Evolutionary conservation across 2,888 invertebrate genomes (phyloP).

Genomic region (Lamproptera curius): DNA sequence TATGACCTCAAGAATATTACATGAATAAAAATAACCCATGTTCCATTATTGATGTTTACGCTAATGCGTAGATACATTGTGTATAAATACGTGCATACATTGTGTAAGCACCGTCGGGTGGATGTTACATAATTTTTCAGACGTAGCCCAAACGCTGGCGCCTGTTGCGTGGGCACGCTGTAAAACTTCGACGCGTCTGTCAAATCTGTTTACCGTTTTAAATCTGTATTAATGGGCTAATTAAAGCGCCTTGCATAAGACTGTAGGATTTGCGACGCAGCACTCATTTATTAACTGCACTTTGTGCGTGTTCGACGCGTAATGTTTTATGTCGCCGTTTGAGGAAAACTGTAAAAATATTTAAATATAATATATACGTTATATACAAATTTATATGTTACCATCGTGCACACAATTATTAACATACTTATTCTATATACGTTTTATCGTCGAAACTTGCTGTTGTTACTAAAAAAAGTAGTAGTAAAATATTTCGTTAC

Average conservation of each 20-base stretch:
- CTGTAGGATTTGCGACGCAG: not conserved
- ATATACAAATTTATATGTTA: too few species aligned
- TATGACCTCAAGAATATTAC: too few species aligned
- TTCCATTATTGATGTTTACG: slow-evolving; percentile 7
- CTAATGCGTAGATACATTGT: not conserved
- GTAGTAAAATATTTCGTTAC: too few species aligned
- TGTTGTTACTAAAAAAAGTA: too few species aligned
- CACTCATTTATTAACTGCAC: too few species aligned
- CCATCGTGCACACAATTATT: too few species aligned
- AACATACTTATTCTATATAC: too few species aligned
- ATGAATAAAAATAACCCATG: slow-evolving; percentile 7
- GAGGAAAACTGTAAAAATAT: too few species aligned
- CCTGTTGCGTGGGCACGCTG: slow-evolving; percentile 21
- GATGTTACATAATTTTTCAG: slow-evolving; percentile 19
- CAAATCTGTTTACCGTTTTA: slow-evolving; percentile 64
- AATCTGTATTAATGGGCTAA: slow-evolving; percentile 47
- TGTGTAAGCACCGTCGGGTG: slow-evolving; percentile 2
- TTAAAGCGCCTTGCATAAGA: slow-evolving; percentile 10
- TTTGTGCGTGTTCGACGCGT: too few species aligned
- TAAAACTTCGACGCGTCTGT: slow-evolving; percentile 47
- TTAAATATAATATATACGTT: too few species aligned
- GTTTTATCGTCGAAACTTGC: too few species aligned
- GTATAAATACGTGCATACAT: slow-evolving; percentile 1
- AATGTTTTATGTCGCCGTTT: too few species aligned
- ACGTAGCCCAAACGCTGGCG: slow-evolving; percentile 17